Evolutionary conservation across 2,797 vertebrate genomes (phyloP).

Genomic region (Hybognathus amarus): DNA sequence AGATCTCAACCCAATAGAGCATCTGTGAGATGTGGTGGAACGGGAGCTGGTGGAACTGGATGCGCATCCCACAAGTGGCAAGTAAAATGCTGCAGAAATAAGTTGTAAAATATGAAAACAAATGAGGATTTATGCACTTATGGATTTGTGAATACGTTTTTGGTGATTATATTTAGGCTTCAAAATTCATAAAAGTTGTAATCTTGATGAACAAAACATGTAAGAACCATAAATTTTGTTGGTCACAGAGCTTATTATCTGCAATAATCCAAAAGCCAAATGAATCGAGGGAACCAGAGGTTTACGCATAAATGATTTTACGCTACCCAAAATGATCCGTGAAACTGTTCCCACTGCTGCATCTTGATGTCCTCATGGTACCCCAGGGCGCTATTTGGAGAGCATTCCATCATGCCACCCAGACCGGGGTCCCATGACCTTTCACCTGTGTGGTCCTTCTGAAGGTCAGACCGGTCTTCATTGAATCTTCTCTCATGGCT

Average conservation of each 20-base stretch:
- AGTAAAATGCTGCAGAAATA: background rate
- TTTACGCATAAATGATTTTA: conserved; percentile 3
- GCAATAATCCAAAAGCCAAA: background rate
- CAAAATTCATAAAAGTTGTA: background rate
- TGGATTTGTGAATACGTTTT: background rate
- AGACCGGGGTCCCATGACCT: conserved; percentile 70
- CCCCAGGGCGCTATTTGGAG: conserved; percentile 64
- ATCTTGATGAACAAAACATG: background rate
- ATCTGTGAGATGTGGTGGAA: too few relatives aligned
- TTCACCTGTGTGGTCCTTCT: conserved; percentile 68
- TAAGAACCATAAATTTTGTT: background rate
- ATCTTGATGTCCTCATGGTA: conserved; percentile 47
- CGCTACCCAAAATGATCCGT: conserved; percentile 34
- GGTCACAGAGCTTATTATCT: background rate
- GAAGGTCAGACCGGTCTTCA: conserved; percentile 56
- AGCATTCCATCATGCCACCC: conserved; percentile 74
- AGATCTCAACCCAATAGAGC: too few relatives aligned
- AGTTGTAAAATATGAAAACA: background rate
- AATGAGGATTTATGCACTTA: background rate
- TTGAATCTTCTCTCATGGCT: conserved; percentile 48
- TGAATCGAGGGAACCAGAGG: background rate
- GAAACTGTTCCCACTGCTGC: conserved; percentile 22
- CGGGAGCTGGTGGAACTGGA: too few relatives aligned
- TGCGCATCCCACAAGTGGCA: too few relatives aligned
- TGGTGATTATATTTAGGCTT: background rate